Evolutionary conservation across 2,797 vertebrate genomes (phyloP).

Genomic region (Channallabes apus): DNA sequence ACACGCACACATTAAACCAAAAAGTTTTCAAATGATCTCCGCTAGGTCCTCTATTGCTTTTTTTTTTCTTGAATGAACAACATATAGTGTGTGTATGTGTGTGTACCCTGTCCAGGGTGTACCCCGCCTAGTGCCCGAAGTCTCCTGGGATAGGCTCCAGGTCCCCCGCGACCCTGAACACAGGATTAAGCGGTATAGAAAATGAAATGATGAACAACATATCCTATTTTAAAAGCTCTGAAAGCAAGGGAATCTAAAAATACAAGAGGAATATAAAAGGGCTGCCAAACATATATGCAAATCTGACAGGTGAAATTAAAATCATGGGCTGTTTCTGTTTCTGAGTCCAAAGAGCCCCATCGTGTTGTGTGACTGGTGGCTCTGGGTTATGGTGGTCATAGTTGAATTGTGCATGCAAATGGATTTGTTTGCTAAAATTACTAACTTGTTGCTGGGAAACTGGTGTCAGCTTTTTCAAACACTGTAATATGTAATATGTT

Average conservation of each 20-base stretch:
- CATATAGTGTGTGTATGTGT: too few species aligned
- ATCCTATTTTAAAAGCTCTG: background rate
- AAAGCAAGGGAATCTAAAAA: background rate
- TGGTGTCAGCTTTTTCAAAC: background rate
- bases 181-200: too few species aligned
- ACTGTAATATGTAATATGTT: background rate
- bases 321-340: background rate
- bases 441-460: constrained; percentile 13
- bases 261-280: background rate
- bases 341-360: background rate
- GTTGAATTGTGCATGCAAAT: constrained; percentile 12
- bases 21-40: background rate
- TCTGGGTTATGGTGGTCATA: background rate
- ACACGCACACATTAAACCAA: background rate
- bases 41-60: too few species aligned
- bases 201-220: too few species aligned
- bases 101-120: too few species aligned
- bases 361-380: background rate
- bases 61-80: too few species aligned
- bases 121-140: too few species aligned
- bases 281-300: background rate
- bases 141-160: too few species aligned
- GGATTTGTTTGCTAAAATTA: constrained; percentile 1
- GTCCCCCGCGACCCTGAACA: too few species aligned
- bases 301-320: constrained; percentile 1